Evolutionary conservation across 2,888 invertebrate species (phyloP).

Genomic region (Hydraecia micacea): DNA sequence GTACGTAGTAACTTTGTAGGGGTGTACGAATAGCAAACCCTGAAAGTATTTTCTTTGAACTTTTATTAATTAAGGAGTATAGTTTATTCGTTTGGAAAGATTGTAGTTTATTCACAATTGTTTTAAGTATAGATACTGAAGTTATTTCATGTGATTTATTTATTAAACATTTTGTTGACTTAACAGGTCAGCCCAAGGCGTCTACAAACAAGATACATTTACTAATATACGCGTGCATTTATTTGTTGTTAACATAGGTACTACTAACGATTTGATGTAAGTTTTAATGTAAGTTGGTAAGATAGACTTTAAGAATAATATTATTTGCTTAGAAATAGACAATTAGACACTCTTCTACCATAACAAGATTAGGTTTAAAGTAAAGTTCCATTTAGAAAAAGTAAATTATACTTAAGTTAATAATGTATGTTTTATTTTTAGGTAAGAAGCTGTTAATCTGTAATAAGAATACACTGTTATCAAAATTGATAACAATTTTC

Average conservation of each 20-base stretch:
- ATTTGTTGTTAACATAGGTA: no score
- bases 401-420: background rate
- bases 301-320: background rate
- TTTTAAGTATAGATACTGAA: background rate
- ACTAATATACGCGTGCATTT: no score
- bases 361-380: background rate
- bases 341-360: background rate
- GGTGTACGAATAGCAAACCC: constrained; percentile 16
- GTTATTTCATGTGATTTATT: background rate
- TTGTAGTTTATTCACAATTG: background rate
- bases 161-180: no score
- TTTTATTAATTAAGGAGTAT: background rate
- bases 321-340: background rate
- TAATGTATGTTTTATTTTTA: background rate
- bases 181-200: no score
- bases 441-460: background rate
- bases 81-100: background rate
- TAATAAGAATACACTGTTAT: background rate
- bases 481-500: background rate
- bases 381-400: background rate
- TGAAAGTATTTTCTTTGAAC: background rate
- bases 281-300: background rate
- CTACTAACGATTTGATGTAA: background rate
- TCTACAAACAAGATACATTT: no score
- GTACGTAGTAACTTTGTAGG: background rate